Conservation (phyloP, 2,888 invertebrate genomes). For the Orgyia antiqua region DNA sequence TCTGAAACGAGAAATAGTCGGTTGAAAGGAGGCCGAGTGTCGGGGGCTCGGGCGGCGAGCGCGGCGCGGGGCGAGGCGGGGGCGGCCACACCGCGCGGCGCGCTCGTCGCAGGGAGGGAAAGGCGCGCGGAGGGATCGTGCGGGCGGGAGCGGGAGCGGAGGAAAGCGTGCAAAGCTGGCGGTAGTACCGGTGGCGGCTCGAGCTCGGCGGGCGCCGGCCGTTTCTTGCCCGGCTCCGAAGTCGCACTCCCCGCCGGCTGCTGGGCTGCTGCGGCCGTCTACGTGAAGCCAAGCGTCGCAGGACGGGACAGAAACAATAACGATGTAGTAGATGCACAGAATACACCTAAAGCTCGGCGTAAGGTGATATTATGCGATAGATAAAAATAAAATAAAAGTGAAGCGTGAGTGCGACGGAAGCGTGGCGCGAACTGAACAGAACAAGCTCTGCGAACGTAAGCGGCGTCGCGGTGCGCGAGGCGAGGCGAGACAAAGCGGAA, state of each 20-base stretch:
- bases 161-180: constrained; percentile 82
- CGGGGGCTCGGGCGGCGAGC: constrained; percentile 33
- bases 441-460: constrained; percentile 73
- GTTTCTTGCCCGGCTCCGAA: constrained; percentile 95
- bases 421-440: constrained; percentile 72
- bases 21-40: constrained; percentile 47
- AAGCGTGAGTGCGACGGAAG: constrained; percentile 79
- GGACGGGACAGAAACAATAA: constrained; percentile 78
- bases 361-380: constrained; percentile 76
- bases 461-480: constrained; percentile 74
- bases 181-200: constrained; percentile 93
- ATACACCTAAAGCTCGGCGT: constrained; percentile 77
- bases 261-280: constrained; percentile 77
- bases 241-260: constrained; percentile 82
- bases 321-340: constrained; percentile 78
- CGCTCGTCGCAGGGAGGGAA: constrained; percentile 41
- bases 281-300: constrained; percentile 78
- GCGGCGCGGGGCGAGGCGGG: constrained; percentile 56
- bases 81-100: constrained; percentile 42
- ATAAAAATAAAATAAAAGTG: constrained; percentile 70
- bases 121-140: constrained; percentile 44
- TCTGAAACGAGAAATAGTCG: constrained; percentile 84
- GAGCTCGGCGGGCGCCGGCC: constrained; percentile 84
- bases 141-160: constrained; percentile 54
- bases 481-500: constrained; percentile 66